A percentile compares a stretch with the other conserved stretches of the same genome.
These are phyloP conservation scores for Papilio machaon DNA, from an alignment of 1,140 invertebrate species.

Conservation along the genomic window DNA sequence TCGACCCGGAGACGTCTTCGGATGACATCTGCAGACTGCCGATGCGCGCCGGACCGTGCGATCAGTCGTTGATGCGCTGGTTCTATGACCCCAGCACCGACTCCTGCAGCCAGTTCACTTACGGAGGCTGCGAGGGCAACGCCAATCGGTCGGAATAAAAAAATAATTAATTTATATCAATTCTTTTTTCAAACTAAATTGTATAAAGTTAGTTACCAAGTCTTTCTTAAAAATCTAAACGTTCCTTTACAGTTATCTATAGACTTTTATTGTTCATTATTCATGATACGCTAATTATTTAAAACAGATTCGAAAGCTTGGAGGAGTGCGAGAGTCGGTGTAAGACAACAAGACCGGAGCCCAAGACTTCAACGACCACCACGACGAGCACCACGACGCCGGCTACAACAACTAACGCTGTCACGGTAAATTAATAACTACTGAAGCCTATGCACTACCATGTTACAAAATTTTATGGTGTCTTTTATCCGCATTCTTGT, in stretches of 20 bases:
- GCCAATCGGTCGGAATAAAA: constrained; percentile 64
- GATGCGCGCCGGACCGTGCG: constrained; percentile 88
- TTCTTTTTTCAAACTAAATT: background rate
- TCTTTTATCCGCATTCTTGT: background rate
- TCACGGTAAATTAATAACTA: constrained; percentile 26
- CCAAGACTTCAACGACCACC: constrained; percentile 37
- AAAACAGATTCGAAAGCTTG: constrained; percentile 62
- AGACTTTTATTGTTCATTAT: background rate
- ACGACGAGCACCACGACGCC: constrained; percentile 51
- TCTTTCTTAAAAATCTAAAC: too few species aligned
- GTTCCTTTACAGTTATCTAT: too few species aligned
- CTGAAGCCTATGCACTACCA: background rate
- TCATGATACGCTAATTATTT: constrained; percentile 1
- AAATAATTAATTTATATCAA: background rate
- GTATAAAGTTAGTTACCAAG: too few species aligned
- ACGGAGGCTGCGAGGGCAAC: constrained; percentile 81
- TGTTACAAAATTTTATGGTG: background rate
- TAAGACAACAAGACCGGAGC: constrained; percentile 45
- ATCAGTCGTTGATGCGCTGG: constrained; percentile 86
- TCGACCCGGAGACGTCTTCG: background rate
- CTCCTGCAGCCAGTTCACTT: constrained; percentile 89
- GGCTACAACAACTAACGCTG: constrained; percentile 65
- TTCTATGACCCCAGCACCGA: constrained; percentile 90
- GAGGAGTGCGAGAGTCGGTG: constrained; percentile 74
- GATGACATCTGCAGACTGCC: constrained; percentile 86